Percentiles rank a stretch among this genome's conserved stretches.
Evolutionary conservation across 2,797 vertebrate genomes (phyloP).

Genomic region (Etheostoma perlongum): DNA sequence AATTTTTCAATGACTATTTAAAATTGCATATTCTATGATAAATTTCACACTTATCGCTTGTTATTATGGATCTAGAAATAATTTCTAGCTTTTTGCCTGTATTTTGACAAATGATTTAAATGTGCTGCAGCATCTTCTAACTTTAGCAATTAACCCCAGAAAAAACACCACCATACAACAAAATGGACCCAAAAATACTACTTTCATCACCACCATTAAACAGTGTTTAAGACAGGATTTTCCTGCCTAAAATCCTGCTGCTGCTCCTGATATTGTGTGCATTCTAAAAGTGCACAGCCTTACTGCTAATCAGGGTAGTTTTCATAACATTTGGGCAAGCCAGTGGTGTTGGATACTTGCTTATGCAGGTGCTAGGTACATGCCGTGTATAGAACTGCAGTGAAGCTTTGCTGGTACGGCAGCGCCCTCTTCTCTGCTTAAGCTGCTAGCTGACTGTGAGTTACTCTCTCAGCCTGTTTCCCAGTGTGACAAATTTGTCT

Average conservation of each 20-base stretch:
- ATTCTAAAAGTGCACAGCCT: conserved; percentile 42
- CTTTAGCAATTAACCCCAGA: conserved; percentile 3
- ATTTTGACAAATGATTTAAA: not conserved
- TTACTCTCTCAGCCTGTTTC: conserved; percentile 33
- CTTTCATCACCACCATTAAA: conserved; percentile 3
- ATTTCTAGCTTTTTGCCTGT: conserved; percentile 5
- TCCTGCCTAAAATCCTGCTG: conserved; percentile 16
- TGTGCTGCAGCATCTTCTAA: not conserved
- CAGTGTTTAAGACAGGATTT: conserved; percentile 1
- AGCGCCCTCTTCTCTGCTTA: conserved; percentile 26
- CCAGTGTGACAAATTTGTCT: conserved; percentile 23
- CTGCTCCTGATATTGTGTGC: conserved; percentile 55
- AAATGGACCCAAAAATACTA: conserved; percentile 8
- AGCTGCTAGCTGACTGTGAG: conserved; percentile 34
- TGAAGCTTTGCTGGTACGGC: conserved; percentile 49
- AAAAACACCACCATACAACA: conserved; percentile 22
- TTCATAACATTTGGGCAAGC: conserved; percentile 42
- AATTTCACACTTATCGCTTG: conserved; percentile 3
- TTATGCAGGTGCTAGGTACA: conserved; percentile 55
- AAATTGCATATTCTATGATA: not conserved
- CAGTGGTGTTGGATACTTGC: conserved; percentile 38
- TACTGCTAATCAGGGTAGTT: conserved; percentile 19
- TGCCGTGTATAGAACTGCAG: conserved; percentile 46
- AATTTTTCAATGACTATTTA: not conserved
- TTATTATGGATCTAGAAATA: not conserved